Percentiles rank a stretch among this genome's conserved stretches.
Evolutionary conservation across 2,113 vertebrate genomes (phyloP).

Genomic region (Clarias magur): DNA sequence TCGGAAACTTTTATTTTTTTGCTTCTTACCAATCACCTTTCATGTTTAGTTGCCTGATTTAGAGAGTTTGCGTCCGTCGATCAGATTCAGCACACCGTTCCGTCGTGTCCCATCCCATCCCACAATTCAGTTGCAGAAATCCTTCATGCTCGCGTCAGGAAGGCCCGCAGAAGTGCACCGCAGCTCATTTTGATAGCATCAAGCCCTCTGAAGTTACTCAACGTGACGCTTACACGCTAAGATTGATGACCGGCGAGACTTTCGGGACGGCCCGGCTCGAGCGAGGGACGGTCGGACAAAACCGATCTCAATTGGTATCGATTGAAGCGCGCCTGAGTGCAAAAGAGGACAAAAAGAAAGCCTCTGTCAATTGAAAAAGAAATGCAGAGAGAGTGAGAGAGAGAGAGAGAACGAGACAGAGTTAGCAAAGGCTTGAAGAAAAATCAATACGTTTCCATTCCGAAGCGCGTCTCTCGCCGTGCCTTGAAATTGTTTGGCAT

Average conservation of each 20-base stretch:
- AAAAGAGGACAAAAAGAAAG: constrained; percentile 35
- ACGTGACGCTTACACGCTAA: not conserved
- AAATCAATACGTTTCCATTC: constrained; percentile 37
- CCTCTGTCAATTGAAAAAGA: constrained; percentile 28
- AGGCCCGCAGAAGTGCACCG: not conserved
- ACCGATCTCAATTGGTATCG: constrained; percentile 37
- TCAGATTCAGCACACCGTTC: not conserved
- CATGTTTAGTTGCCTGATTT: not conserved
- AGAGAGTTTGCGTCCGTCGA: not conserved
- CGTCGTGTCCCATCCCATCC: not conserved
- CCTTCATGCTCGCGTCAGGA: not conserved
- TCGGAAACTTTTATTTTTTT: not conserved
- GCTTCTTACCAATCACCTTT: not conserved
- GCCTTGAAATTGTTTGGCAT: constrained; percentile 20
- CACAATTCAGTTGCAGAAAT: not conserved
- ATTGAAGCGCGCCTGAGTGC: constrained; percentile 25
- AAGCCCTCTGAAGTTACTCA: not conserved
- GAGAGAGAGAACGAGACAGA: constrained; percentile 1
- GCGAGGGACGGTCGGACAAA: constrained; percentile 16
- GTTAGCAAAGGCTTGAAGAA: constrained; percentile 27
- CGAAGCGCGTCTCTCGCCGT: constrained; percentile 1
- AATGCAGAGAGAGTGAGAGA: not conserved
- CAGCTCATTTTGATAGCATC: not conserved
- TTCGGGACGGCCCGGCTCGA: not conserved
- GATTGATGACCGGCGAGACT: constrained; percentile 10